phyloP scores from a whole-genome alignment of 2,888 invertebrate species.

The Dorcus hopei region DNA sequence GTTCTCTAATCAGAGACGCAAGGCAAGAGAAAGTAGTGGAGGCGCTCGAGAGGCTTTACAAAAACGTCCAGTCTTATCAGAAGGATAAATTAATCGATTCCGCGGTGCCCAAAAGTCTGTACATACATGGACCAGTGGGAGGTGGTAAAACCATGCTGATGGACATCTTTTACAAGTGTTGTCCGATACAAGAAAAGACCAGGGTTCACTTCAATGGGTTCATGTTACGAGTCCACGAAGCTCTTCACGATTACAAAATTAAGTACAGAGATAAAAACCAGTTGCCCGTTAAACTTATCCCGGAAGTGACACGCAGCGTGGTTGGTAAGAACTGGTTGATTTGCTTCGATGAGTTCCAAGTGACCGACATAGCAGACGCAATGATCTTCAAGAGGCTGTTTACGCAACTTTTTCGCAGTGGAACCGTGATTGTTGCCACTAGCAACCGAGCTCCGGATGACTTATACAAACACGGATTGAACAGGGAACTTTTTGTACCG shows the following conservation, averaged over 20 bases:
- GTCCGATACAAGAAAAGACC: slow-evolving; percentile 63
- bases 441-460: slow-evolving; percentile 96
- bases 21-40: slow-evolving; percentile 70
- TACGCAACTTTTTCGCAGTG: slow-evolving; percentile 86
- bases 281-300: slow-evolving; percentile 88
- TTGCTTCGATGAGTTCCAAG: slow-evolving; percentile 99
- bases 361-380: slow-evolving; percentile 98
- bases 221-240: slow-evolving; percentile 92
- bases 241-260: slow-evolving; percentile 81
- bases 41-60: slow-evolving; percentile 67
- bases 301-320: slow-evolving; percentile 86
- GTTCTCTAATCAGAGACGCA: slow-evolving; percentile 63
- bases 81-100: slow-evolving; percentile 52
- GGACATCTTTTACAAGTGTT: slow-evolving; percentile 92
- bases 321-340: slow-evolving; percentile 84
- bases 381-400: slow-evolving; percentile 97
- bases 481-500: slow-evolving; percentile 93
- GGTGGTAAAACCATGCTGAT: slow-evolving; percentile 99
- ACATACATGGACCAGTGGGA: slow-evolving; percentile 87
- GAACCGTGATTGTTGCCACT: slow-evolving; percentile 92
- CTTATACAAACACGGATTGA: slow-evolving; percentile 96
- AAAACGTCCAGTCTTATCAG: slow-evolving; percentile 59
- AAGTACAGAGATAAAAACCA: slow-evolving; percentile 55
- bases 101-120: slow-evolving; percentile 71
- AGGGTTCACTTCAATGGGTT: slow-evolving; percentile 96